These are phyloP conservation scores for Caranx melampygus DNA, from an alignment of 2,113 vertebrate genomes.

Conservation along the genomic window DNA sequence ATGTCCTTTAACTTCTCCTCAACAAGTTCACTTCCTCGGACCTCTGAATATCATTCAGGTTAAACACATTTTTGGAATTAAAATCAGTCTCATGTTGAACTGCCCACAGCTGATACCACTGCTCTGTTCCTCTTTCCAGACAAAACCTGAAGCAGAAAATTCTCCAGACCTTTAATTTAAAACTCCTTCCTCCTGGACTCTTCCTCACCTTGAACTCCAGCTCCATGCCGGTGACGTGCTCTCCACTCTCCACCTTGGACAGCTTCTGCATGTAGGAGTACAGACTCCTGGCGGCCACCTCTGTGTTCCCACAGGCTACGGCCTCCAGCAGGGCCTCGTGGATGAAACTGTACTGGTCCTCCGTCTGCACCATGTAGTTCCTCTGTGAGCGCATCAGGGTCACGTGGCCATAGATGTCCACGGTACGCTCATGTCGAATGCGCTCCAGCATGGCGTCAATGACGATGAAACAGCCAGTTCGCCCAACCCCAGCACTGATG, in stretches of 20 bases:
- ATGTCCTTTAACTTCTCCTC: not conserved
- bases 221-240: conserved; percentile 97
- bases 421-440: conserved; percentile 94
- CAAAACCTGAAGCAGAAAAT: not conserved
- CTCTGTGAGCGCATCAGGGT: conserved; percentile 97
- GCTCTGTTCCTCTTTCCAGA: not conserved
- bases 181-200: not conserved
- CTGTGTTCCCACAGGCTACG: conserved; percentile 95
- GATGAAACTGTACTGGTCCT: conserved; percentile 99
- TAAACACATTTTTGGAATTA: not conserved
- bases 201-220: conserved; percentile 95
- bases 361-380: conserved; percentile 99
- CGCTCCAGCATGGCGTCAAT: conserved; percentile 98
- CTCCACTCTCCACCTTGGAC: conserved; percentile 92
- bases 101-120: not conserved
- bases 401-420: conserved; percentile 97
- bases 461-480: conserved; percentile 97
- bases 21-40: not conserved
- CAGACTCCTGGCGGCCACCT: conserved; percentile 94
- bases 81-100: not conserved
- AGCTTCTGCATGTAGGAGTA: conserved; percentile 97
- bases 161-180: not conserved
- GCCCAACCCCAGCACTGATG: conserved; percentile 92
- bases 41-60: not conserved
- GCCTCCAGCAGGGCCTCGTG: conserved; percentile 98